Base-by-base conservation (phyloP, 2,113 vertebrate species). In the Acrocephalus kingi region DNA sequence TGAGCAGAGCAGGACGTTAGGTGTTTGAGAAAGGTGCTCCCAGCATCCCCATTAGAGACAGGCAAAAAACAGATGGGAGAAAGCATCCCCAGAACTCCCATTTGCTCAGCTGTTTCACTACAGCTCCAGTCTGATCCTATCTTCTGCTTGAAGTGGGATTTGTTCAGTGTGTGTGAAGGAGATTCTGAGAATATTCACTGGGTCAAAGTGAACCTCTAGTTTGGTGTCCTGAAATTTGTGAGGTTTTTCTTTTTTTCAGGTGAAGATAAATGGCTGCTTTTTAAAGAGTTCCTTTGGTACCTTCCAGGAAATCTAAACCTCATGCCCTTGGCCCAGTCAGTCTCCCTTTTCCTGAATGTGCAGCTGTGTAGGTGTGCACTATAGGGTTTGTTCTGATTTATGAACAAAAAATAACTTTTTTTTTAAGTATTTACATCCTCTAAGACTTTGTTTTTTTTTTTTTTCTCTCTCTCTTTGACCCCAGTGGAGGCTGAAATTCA, bases 51-150 rank as follows among this genome's bases (percentile, higher is more conserved):
- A 15, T 35, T 31, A 56, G 27, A 20, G 51, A 62, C 14, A 12
- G 20, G 68, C 17, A 54, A 73, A 54, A 83, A 62, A 9, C 10
- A n/a, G 49, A 39, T 61, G 23, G 51, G 25, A 24, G 25, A 45
- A 76, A 77, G 8, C 6, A 2, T 30, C 39, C 25, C 31, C n/a
- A 46, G 41, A 23, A 11, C n/a, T 51, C n/a, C 19, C 0, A 0
- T 48, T 74, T 72, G 25, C 39, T 67, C 64, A 10, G 13, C 10
- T 78, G 27, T 15, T 67, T 85, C 30, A 16, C 52, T 46, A 3
- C 49, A 23, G 43, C 31, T 72, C 67, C 45, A 52, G 7, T 59
- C 79, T 76, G 79, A 37, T 68, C 41, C 55, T 31, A 3, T 66
- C 77, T 73, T 83, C 61, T 82, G 17, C 43, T 9, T 80, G 31